These are phyloP conservation scores for Arnoldichthys spilopterus DNA, from an alignment of 2,797 vertebrate genomes.

Conservation along the genomic window DNA sequence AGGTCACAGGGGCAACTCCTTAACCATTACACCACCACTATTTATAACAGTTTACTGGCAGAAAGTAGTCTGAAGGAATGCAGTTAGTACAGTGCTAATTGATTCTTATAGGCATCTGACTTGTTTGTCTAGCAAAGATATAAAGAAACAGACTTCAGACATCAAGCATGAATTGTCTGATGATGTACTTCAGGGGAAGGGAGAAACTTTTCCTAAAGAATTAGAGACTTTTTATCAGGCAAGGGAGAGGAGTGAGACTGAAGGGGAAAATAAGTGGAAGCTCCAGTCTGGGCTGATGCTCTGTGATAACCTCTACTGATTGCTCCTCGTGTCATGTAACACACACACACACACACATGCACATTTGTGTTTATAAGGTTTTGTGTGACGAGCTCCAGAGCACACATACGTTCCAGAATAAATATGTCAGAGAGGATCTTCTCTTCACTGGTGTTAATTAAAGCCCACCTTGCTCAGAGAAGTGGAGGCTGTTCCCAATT, in stretches of 20 bases:
- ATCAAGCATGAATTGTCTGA: neutral
- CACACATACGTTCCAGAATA: constrained; percentile 89
- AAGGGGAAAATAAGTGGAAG: constrained; percentile 66
- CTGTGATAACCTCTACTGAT: constrained; percentile 95
- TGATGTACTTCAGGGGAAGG: neutral
- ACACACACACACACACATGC: constrained; percentile 70
- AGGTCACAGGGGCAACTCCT: too few relatives aligned
- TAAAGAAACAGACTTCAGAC: neutral
- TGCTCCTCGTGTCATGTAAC: constrained; percentile 86
- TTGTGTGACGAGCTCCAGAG: constrained; percentile 90
- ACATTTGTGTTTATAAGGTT: constrained; percentile 85
- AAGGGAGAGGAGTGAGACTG: constrained; percentile 72
- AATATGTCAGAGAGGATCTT: constrained; percentile 93
- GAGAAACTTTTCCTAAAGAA: constrained; percentile 52
- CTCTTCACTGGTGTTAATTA: constrained; percentile 94
- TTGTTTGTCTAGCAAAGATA: neutral
- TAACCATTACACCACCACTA: too few relatives aligned
- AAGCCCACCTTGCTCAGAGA: constrained; percentile 85
- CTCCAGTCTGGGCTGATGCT: constrained; percentile 87
- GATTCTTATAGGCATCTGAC: too few relatives aligned
- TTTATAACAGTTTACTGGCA: too few relatives aligned
- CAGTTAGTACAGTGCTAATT: too few relatives aligned
- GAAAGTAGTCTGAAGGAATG: too few relatives aligned
- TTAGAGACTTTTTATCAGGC: constrained; percentile 81
- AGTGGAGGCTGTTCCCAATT: constrained; percentile 91